Evolutionary conservation across 1,140 invertebrate species (phyloP), one percentile per base, ranked within the genome.

Genomic region (Diorhabda sublineata): DNA sequence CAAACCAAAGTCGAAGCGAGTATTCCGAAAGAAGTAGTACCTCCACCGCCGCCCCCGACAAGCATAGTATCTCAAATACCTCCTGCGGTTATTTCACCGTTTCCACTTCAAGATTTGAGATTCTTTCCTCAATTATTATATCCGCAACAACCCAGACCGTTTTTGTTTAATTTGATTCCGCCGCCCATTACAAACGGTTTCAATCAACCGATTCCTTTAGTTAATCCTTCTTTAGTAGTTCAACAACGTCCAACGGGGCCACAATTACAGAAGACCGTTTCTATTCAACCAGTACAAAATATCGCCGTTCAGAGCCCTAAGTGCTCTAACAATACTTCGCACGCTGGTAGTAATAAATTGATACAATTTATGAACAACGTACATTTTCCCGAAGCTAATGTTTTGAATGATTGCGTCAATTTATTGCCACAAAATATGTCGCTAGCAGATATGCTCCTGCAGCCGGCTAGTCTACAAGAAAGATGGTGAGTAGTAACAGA

Each of bases 321-420:
- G 43, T 8, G 42, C 4, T 8, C 45, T 4, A 67, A 26, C n/a
- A 47, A 45, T 9, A 26, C 42, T 11, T 70, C 71, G 7, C 47
- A 52, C 6, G 47, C 47, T 52, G 47, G 47, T 3, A 70, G 52
- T 52, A 75, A 73, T 45, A 75, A 69, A 66, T 80, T 84, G 61
- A 84, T 84, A 67, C 84, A 85, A 71, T 86, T 86, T 75, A 75
- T 85, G 58, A 83, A 83, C 58, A 85, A 85, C 74, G 84, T 86
- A 2, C 84, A 85, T 73, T 84, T 85, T 73, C 82, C 83, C 5
- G 82, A 83, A 70, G 70, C 78, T 67, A 62, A 79, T 74, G 59
- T 79, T 73, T 75, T 78, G 42, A 78, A 77, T 71, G 60, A 84
- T 75, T 81, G 61, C 47, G 73, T 77, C 43, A 78, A 73, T 78